Base-by-base conservation (phyloP, 2,113 vertebrate genomes). In the Lutjanus erythropterus region DNA sequence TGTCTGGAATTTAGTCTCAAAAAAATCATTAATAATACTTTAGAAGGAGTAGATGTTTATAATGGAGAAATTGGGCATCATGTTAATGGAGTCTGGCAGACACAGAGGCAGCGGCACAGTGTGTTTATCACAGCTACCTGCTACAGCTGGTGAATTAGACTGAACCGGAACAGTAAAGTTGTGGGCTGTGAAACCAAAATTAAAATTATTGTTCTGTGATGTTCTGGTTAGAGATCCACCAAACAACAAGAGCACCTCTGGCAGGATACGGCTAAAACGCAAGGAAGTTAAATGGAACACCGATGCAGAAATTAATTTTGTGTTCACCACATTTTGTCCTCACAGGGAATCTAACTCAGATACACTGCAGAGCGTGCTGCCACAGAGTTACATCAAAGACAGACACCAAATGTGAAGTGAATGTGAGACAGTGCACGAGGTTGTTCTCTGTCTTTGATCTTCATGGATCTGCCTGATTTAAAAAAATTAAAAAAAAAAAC, bases 261-360 rank as follows among this genome's bases (percentile, higher is more conserved):
- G 18, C 27, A 33, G 18, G 11, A 39, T 19, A 21, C 1, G 2
- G 25, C 29, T 12, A 18, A 53, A 65, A 53, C 19, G 65, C 72
- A 46, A n/a, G 65, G 49, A 64, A 62, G 50, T 69, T 41, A 12
- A 59, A 49, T 37, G 10, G 14, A 44, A 55, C 18, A 37, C 16
- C 0, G 16, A 16, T 31, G 55, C 62, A 49, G 21, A 47, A 18
- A 5, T 56, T 56, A 53, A 59, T 19, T 35, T 33, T 23, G 29
- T 29, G 59, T 44, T 71, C 5, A 29, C 71, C 68, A 59, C 42
- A 80, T 39, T 55, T 66, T 42, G 27, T 83, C 49, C 47, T 73
- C 6, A 5, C 4, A n/a, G 31, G 39, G 5, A 76, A 60, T 41
- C 65, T 23, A 50, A 67, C 37, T 64, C 39, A 39, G 35, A 41